Evolutionary conservation across 2,888 invertebrate species (phyloP).

Genomic region (Lycocerus yunnanus): DNA sequence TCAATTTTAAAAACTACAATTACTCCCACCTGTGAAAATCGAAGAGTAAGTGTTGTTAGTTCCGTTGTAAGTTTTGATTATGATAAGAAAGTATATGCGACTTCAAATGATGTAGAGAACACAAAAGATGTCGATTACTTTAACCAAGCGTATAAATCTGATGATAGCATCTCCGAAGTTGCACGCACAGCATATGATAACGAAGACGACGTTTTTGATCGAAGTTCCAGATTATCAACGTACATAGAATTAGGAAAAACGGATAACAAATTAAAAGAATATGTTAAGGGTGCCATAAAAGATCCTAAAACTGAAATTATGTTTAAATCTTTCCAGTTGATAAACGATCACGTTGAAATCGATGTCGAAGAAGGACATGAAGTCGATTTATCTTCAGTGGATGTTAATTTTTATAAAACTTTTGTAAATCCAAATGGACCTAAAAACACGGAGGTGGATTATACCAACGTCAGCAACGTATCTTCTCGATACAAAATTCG

Average conservation of each 20-base stretch:
- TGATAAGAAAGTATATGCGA: background rate
- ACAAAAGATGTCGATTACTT: background rate
- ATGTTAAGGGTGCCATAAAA: background rate
- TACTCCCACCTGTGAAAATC: background rate
- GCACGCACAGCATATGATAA: background rate
- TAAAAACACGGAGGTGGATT: background rate
- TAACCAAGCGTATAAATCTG: background rate
- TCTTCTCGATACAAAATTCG: too few species aligned
- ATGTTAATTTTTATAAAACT: constrained; percentile 37
- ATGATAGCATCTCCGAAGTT: background rate
- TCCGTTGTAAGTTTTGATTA: background rate
- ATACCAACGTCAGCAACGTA: background rate
- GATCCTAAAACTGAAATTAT: background rate
- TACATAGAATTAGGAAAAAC: background rate
- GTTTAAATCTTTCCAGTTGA: constrained; percentile 28
- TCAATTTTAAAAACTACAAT: background rate
- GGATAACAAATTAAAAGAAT: background rate
- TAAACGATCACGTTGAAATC: background rate
- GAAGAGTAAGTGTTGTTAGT: background rate
- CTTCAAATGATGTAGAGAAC: background rate
- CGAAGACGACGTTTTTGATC: background rate
- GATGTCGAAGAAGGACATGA: background rate
- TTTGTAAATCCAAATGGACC: constrained; percentile 39
- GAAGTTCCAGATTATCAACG: background rate
- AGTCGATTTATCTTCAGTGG: constrained; percentile 19